phyloP scores from a whole-genome alignment of 1,140 invertebrate species.

The Contarinia nasturtii region DNA sequence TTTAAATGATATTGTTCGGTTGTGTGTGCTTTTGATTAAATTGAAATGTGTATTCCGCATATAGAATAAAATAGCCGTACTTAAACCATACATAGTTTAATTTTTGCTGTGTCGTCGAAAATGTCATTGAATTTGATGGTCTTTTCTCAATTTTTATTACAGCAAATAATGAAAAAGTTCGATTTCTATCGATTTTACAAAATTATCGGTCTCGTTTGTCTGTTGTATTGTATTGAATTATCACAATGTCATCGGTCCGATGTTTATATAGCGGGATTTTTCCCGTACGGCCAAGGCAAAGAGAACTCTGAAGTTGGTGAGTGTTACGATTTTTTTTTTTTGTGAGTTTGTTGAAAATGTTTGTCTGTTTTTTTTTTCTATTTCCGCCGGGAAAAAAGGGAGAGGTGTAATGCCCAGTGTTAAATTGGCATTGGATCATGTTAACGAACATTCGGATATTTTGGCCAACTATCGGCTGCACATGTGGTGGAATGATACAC shows the following conservation, averaged over 20 bases:
- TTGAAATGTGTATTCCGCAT: no score
- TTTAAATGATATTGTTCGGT: no score
- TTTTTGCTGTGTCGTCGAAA: no score
- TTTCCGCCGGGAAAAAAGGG: conserved; percentile 40
- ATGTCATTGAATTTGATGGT: no score
- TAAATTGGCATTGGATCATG: conserved; percentile 76
- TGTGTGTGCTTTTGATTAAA: no score
- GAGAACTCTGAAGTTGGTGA: conserved; percentile 43
- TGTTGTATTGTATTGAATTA: no score
- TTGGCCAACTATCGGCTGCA: conserved; percentile 72
- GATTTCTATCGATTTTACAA: no score
- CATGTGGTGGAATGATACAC: conserved; percentile 89
- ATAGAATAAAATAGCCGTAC: no score
- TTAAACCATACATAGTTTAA: no score
- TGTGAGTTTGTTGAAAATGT: background rate
- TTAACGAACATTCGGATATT: conserved; percentile 71
- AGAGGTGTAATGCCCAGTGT: conserved; percentile 86
- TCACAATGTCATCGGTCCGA: conserved; percentile 26
- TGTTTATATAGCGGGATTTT: conserved; percentile 82
- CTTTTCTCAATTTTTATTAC: no score
- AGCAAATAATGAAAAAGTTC: no score
- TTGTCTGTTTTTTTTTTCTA: background rate
- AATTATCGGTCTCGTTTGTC: no score
- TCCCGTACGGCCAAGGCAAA: conserved; percentile 63
- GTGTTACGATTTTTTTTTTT: conserved; percentile 2